Evolutionary conservation across 2,797 vertebrate genomes (phyloP).

Genomic region (Dromococcyx pavoninus): DNA sequence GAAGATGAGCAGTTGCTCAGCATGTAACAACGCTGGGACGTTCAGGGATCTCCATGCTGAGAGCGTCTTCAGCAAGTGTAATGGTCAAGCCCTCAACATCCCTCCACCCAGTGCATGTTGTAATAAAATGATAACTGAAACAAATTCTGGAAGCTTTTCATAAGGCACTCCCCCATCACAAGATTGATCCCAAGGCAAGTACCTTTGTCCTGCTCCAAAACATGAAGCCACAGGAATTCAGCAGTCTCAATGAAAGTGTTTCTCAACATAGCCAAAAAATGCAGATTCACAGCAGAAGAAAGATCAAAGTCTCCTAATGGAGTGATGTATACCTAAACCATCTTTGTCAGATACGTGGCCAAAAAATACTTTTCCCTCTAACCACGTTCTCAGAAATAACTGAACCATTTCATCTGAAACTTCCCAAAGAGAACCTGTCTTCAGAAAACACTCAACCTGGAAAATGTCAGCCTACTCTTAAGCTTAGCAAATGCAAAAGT

Average conservation of each 20-base stretch:
- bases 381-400: not conserved
- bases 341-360: not conserved
- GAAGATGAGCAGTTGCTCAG: not conserved
- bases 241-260: not conserved
- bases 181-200: not conserved
- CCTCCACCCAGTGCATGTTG: rapidly evolving
- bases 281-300: not conserved
- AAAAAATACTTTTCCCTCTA: not conserved
- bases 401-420: not conserved
- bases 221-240: not conserved
- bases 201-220: not conserved
- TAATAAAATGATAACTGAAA: not conserved
- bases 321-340: not conserved
- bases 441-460: not conserved
- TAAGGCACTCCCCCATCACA: not conserved
- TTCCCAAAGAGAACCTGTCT: not conserved
- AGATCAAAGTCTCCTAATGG: not conserved
- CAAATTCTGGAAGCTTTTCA: conserved; percentile 2
- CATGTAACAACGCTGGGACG: not conserved
- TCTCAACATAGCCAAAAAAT: not conserved
- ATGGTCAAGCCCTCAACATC: not conserved
- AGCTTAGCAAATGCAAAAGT: not conserved
- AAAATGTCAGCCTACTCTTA: conserved; percentile 1
- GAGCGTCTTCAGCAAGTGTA: not conserved
- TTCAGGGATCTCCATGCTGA: not conserved